A percentile compares a stretch with the other conserved stretches of the same genome.
Evolutionary conservation across 2,888 invertebrate genomes (phyloP).

Genomic region (Andricus curvator): DNA sequence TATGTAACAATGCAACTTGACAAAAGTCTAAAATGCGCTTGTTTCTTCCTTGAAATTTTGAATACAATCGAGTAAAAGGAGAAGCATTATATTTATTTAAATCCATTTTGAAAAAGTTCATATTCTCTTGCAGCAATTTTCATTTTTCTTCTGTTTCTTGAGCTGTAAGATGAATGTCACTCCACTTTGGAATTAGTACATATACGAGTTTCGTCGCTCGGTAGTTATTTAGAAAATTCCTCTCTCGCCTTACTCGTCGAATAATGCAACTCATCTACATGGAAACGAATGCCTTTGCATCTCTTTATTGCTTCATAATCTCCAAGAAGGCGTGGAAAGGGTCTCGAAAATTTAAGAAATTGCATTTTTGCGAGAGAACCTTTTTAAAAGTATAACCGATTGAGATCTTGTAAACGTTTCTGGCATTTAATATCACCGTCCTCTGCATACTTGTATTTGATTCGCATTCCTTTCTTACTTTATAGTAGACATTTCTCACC

Average conservation of each 20-base stretch:
- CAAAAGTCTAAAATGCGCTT: not conserved
- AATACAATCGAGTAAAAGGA: not conserved
- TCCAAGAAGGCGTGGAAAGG: constrained; percentile 19
- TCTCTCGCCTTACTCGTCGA: constrained; percentile 46
- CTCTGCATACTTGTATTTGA: constrained; percentile 8
- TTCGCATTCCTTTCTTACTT: constrained; percentile 31
- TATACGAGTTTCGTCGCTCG: constrained; percentile 53
- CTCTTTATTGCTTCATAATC: constrained; percentile 34
- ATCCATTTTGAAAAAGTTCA: not conserved
- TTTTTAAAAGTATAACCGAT: constrained; percentile 3
- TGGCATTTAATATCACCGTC: constrained; percentile 14
- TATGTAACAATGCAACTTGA: not conserved
- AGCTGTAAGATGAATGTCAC: not conserved
- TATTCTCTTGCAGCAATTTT: not conserved
- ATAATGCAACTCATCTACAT: constrained; percentile 31
- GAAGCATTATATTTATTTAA: not conserved
- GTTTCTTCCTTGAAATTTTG: not conserved
- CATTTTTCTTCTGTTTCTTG: not conserved
- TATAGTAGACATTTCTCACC: not conserved
- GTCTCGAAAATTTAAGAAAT: constrained; percentile 30
- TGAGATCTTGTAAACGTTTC: not conserved
- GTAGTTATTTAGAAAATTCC: constrained; percentile 55
- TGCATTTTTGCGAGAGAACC: constrained; percentile 7
- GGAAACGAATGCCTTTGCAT: constrained; percentile 36
- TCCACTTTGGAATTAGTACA: constrained; percentile 37